Evolutionary conservation across 2,888 invertebrate genomes (phyloP).

Genomic region (Gnatocerus cornutus): DNA sequence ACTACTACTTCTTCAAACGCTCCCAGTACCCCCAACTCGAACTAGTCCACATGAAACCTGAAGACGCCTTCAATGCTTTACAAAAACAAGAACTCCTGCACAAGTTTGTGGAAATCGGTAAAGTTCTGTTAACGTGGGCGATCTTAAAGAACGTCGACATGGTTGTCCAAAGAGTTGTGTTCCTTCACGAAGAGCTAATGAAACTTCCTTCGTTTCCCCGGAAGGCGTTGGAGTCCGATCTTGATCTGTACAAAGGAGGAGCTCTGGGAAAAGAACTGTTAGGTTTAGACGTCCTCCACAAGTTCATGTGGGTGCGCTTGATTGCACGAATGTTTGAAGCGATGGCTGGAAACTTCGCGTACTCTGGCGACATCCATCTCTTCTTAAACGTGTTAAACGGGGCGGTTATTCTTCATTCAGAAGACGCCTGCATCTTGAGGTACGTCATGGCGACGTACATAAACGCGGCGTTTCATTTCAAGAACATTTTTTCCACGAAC

Average conservation of each 20-base stretch:
- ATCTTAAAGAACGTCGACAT: conserved; percentile 93
- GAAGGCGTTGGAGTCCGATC: conserved; percentile 97
- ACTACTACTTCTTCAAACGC: conserved; percentile 83
- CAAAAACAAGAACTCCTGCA: conserved; percentile 92
- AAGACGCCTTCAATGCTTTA: conserved; percentile 91
- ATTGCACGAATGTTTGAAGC: conserved; percentile 98
- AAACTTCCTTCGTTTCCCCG: conserved; percentile 98
- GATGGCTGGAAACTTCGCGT: conserved; percentile 98
- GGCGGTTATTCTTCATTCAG: conserved; percentile 95
- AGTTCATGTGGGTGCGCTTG: conserved; percentile 98
- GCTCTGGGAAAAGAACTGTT: conserved; percentile 85
- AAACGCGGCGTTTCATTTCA: conserved; percentile 98
- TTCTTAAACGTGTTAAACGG: conserved; percentile 99
- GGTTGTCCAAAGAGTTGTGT: conserved; percentile 98
- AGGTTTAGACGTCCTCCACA: conserved; percentile 95
- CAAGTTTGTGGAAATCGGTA: conserved; percentile 98
- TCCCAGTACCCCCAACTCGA: conserved; percentile 98
- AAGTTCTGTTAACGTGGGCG: conserved; percentile 93
- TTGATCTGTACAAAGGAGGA: conserved; percentile 92
- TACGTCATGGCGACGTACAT: conserved; percentile 98
- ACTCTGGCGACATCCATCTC: conserved; percentile 96
- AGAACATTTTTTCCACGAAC: conserved; percentile 98
- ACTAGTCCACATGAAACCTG: conserved; percentile 93
- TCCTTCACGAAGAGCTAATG: conserved; percentile 98
- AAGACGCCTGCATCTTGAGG: conserved; percentile 95